Percentiles rank a stretch among this genome's conserved stretches.
Conservation (phyloP, 2,888 invertebrate species). For the Apodemia mormo region DNA sequence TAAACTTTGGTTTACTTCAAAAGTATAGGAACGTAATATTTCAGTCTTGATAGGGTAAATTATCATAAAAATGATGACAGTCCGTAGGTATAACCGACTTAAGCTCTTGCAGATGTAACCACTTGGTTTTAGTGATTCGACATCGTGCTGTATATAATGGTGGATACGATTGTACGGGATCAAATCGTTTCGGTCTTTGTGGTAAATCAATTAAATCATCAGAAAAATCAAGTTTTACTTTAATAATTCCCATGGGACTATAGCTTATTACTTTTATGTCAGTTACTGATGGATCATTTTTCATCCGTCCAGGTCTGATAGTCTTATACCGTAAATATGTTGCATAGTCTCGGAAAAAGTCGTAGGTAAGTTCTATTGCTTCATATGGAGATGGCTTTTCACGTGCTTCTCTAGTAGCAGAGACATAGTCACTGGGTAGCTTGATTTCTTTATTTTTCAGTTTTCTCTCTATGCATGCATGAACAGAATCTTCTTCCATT, state of each 20-base stretch:
- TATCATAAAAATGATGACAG: slow-evolving; percentile 23
- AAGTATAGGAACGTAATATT: background rate
- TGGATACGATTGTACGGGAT: background rate
- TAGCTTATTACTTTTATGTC: slow-evolving; percentile 7
- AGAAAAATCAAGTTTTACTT: slow-evolving; percentile 18
- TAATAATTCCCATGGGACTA: slow-evolving; percentile 12
- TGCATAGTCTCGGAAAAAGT: slow-evolving; percentile 14
- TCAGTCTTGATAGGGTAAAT: slow-evolving; percentile 10
- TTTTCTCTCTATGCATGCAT: slow-evolving; percentile 16
- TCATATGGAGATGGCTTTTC: slow-evolving; percentile 10
- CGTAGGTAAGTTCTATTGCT: slow-evolving; percentile 13
- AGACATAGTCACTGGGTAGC: slow-evolving; percentile 13
- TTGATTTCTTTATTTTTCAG: slow-evolving; percentile 17
- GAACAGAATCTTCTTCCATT: slow-evolving; percentile 14
- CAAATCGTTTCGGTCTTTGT: slow-evolving; percentile 18
- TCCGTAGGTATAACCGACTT: slow-evolving; percentile 20
- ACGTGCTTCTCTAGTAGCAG: slow-evolving; percentile 11
- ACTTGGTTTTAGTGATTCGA: slow-evolving; percentile 16
- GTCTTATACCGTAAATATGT: slow-evolving; percentile 1
- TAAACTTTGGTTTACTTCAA: too few species aligned
- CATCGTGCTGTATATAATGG: too few species aligned
- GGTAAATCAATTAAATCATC: slow-evolving; percentile 18
- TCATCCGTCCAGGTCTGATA: slow-evolving; percentile 16
- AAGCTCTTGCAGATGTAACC: slow-evolving; percentile 18
- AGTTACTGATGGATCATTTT: background rate